These are phyloP conservation scores for Balanococcus diminutus DNA, from an alignment of 2,888 invertebrate genomes.

Conservation along the genomic window DNA sequence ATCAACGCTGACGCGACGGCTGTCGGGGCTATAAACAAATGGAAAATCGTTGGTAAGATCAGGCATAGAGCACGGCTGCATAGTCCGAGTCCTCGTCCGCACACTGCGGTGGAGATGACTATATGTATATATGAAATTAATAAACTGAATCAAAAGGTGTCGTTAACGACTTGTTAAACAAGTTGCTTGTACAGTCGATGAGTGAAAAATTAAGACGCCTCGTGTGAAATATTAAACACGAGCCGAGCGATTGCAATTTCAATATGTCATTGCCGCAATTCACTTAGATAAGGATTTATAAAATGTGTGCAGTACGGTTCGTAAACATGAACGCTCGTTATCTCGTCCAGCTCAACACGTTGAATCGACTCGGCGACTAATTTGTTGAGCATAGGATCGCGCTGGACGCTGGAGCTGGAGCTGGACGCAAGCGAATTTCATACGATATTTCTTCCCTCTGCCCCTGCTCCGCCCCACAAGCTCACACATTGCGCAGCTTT, in stretches of 20 bases:
- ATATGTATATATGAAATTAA: constrained; percentile 18
- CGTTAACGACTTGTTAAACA: constrained; percentile 47
- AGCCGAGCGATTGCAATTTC: constrained; percentile 50
- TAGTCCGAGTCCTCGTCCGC: not conserved
- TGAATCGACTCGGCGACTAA: constrained; percentile 8
- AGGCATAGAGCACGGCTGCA: not conserved
- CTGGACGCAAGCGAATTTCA: not conserved
- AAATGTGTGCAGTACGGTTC: constrained; percentile 44
- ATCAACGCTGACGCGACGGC: not conserved
- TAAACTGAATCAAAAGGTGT: constrained; percentile 41
- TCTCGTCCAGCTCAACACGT: not conserved
- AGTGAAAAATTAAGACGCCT: constrained; percentile 55
- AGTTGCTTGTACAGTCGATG: constrained; percentile 47
- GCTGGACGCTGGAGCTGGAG: too few relatives aligned
- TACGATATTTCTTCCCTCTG: not conserved
- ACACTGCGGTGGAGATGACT: not conserved
- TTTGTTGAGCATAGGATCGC: constrained; percentile 31
- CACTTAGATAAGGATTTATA: constrained; percentile 49
- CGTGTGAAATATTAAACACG: constrained; percentile 49
- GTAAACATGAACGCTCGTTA: constrained; percentile 38
- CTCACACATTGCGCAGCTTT: too few relatives aligned
- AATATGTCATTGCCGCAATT: constrained; percentile 53
- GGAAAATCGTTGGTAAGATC: not conserved
- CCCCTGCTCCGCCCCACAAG: too few relatives aligned
- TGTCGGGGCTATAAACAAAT: not conserved